Base-by-base conservation (phyloP, 2,888 invertebrate species). In the Elmis aenea region DNA sequence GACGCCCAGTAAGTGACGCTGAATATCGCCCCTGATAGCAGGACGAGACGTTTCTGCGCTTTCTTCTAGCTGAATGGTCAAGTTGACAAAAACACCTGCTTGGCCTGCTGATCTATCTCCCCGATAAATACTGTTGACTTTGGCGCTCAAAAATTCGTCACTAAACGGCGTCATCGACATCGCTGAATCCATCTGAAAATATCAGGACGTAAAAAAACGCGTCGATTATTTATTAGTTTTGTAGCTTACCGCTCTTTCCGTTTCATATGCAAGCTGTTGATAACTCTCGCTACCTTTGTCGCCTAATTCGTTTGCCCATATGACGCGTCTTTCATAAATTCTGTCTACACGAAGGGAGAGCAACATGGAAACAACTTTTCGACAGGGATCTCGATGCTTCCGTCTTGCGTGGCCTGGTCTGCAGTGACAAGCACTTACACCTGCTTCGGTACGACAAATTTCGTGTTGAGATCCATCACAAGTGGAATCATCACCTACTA, bases 101-200 rank as follows among this genome's bases (percentile, higher is more conserved):
- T 81, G 77, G 1, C 81, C 77, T 47, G 76, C 73, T 29, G 74
- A 73, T 6, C 79, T 72, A 42, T 85, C 84, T 0, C 83, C 84
- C 6, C 77, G 73, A 59, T 86, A 87, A 5, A 92, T 79, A 8
- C 79, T 77, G 61, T 90, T 91, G 1, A 93, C 81, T 33, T 78
- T 75, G 1, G 86, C 81, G 23, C 85, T 83, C 61, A 92, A 78
- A 62, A 89, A 92, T 54, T 87, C 85, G 54, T 88, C 85, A 0
- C 89, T 87, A 59, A 90, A 87, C 0, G 89, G 88, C 0, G 92
- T 92, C 85, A 91, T 89, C 0, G 88, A 86, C 78, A 93, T 87
- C 1, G 91, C 87, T 0, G 91, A 90, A 65, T 90, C 89, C 59
- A 93, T 77, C 91, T 92, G 62, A 5, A 61, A 58, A 36, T 38